Conservation (phyloP, 2,888 invertebrate species). For the Lepidocyrtinus sp. region DNA sequence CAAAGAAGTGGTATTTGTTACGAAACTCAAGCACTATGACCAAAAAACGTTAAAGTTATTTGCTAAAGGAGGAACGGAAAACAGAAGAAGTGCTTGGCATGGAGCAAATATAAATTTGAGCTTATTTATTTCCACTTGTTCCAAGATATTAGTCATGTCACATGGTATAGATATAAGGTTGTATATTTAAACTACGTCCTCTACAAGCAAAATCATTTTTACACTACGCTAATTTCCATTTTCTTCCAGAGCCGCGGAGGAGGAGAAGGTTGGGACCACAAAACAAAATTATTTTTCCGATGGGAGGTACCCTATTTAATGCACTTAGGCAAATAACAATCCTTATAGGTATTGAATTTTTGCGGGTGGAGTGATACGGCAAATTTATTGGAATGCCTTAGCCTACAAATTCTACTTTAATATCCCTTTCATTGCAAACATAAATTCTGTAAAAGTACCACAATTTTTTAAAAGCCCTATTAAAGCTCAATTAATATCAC, state of each 20-base stretch:
- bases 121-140: conserved; percentile 18
- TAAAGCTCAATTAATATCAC: neutral
- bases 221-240: neutral
- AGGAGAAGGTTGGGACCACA: neutral
- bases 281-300: conserved; percentile 13
- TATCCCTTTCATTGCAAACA: too few species aligned
- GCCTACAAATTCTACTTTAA: too few species aligned
- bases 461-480: neutral
- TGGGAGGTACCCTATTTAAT: conserved; percentile 11
- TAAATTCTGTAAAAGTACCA: neutral
- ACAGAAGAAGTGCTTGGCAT: neutral
- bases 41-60: neutral
- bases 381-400: neutral
- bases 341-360: neutral
- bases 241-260: neutral
- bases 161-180: neutral
- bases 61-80: neutral
- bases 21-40: conserved; percentile 3
- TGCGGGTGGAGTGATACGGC: neutral
- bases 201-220: too few species aligned
- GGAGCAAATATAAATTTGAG: neutral
- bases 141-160: conserved; percentile 13
- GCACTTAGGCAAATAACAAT: neutral
- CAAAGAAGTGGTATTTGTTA: neutral
- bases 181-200: neutral